Conservation (phyloP, 2,113 vertebrate species). For the Burhinus bistriatus region DNA sequence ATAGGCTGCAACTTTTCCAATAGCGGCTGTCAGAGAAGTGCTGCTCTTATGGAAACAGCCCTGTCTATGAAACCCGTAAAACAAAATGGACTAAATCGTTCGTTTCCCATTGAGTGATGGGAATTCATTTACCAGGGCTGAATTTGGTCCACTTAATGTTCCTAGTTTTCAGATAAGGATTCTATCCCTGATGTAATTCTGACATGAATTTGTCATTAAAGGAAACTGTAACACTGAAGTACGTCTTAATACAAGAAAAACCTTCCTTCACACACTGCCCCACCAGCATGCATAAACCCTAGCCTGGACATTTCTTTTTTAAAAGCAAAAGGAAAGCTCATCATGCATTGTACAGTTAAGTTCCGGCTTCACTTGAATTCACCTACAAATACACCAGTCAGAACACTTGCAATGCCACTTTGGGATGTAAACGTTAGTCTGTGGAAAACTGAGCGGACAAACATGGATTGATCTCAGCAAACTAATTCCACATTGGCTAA, state of each 20-base stretch:
- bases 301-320: not conserved
- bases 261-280: not conserved
- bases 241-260: not conserved
- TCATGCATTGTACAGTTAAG: not conserved
- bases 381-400: not conserved
- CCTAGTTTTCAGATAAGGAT: not conserved
- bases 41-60: not conserved
- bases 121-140: not conserved
- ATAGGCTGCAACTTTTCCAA: not conserved
- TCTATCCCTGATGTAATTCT: not conserved
- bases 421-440: accelerated
- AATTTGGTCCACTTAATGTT: not conserved
- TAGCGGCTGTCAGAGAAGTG: not conserved
- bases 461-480: not conserved
- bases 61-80: not conserved
- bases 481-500: not conserved
- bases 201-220: not conserved
- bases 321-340: not conserved
- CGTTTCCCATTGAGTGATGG: not conserved
- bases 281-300: not conserved
- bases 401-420: not conserved
- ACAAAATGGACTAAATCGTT: not conserved
- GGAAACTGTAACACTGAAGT: not conserved
- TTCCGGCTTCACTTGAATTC: not conserved
- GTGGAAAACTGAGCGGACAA: not conserved